These are phyloP conservation scores for Sialia sialis DNA, from an alignment of 2,113 vertebrate species.

Conservation along the genomic window DNA sequence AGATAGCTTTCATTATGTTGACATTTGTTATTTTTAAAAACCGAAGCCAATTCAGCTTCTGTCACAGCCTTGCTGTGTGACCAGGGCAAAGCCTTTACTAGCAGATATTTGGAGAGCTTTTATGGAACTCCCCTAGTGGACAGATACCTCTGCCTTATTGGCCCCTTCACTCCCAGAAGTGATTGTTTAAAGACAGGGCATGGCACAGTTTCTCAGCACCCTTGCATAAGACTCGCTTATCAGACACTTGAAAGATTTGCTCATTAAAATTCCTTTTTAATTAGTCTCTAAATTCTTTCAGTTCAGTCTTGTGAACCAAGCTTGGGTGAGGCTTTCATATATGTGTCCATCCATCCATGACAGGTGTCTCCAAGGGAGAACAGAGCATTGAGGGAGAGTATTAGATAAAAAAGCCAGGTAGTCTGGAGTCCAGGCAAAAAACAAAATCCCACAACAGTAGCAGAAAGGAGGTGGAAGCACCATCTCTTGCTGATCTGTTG, in stretches of 20 bases:
- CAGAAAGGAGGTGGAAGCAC: background rate
- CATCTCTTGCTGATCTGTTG: background rate
- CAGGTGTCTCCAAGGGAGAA: background rate
- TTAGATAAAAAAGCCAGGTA: background rate
- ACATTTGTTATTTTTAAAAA: background rate
- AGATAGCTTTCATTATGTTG: background rate
- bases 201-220: background rate
- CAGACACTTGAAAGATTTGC: background rate
- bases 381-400: background rate
- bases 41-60: background rate
- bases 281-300: background rate
- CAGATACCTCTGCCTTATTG: background rate
- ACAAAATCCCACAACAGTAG: background rate
- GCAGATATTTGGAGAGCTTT: background rate
- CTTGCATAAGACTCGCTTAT: background rate
- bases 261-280: background rate
- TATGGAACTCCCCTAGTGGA: background rate
- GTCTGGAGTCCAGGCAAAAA: background rate
- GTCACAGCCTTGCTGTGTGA: background rate
- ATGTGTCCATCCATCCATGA: background rate
- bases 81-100: background rate
- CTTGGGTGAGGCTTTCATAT: background rate
- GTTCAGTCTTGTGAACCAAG: background rate
- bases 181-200: background rate
- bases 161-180: background rate